These are phyloP conservation scores for Sebastes trivittatus DNA, from an alignment of 2,797 vertebrate species.

Conservation along the genomic window DNA sequence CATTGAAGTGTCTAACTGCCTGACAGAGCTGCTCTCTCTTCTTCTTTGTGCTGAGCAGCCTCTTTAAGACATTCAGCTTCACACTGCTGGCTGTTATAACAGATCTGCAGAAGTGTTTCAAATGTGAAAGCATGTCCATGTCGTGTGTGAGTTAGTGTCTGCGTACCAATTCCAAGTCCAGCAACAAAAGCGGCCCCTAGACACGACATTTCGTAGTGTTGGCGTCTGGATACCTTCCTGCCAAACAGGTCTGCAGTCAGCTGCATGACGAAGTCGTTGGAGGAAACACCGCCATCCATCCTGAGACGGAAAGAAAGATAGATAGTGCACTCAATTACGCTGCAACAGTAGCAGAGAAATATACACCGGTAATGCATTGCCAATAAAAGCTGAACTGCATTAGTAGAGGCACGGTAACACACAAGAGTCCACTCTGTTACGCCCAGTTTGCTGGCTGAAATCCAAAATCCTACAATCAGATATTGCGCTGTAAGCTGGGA, in stretches of 20 bases:
- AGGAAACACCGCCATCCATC: constrained; percentile 93
- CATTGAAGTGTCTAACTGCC: not conserved
- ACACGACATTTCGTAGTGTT: constrained; percentile 90
- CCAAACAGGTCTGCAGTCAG: constrained; percentile 94
- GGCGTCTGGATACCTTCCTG: constrained; percentile 83
- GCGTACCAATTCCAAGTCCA: constrained; percentile 90
- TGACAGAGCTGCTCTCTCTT: not conserved
- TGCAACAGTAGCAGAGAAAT: constrained; percentile 31
- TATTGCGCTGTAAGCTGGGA: constrained; percentile 2
- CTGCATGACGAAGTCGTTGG: constrained; percentile 95
- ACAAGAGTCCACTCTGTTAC: constrained; percentile 7
- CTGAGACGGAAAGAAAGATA: constrained; percentile 68
- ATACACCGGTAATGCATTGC: constrained; percentile 34
- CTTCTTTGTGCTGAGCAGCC: not conserved
- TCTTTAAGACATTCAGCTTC: not conserved
- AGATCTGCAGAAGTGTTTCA: not conserved
- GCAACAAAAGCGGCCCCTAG: constrained; percentile 93
- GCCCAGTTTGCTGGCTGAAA: constrained; percentile 7
- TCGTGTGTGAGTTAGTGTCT: not conserved
- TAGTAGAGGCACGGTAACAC: constrained; percentile 6
- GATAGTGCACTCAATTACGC: constrained; percentile 14
- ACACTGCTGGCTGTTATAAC: not conserved
- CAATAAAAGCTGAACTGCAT: constrained; percentile 44
- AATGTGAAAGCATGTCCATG: not conserved
- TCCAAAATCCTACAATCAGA: constrained; percentile 8